Evolutionary conservation across 2,113 vertebrate genomes (phyloP), one percentile per base, ranked within the genome.

Genomic region (Lates calcarifer): DNA sequence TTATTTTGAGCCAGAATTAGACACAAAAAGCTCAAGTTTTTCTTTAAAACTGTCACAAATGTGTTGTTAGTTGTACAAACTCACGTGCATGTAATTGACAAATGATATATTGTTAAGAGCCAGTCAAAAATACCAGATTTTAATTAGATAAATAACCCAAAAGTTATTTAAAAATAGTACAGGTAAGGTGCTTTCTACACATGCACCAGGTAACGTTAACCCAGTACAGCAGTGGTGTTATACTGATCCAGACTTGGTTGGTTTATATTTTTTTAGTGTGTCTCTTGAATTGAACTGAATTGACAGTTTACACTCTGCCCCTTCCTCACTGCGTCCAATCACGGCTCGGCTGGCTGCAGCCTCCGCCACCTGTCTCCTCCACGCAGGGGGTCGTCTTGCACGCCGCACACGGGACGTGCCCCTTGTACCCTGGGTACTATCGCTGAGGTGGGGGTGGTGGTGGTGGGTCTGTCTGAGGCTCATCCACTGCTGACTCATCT

Each of bases 401-500:
- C 62, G 47, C 83, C 79, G 75, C 85, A 89, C 80, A 79, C 69
- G 11, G 83, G 79, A 90, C 86, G 83, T 81, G 72, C 60, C 77
- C 85, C 87, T 49, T 67, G 71, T 72, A 70, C 71, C 78, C 87
- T 24, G 65, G 81, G 89, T 77, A 78, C 79, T 28, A 22, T 20
- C 68, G 74, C 66, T 56, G 64, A 61, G 60, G 69, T 66, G 69
- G 41, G 24, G 49, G 61, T 12, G n/a, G 37, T 2, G n/a, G n/a
- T n/a, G n/a, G n/a, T 6, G 53, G 41, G 41, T 74, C 56, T 82
- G 82, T 87, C 68, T 86, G 81, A 70, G 69, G 64, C 61, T 85
- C 55, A 56, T 65, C 78, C 66, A 83, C 77, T 90, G 89, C 93
- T 93, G 93, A 94, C 87, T 93, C 93, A 93, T 90, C 76, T 73